Percentiles rank a stretch among this genome's conserved stretches.
These are phyloP conservation scores for Euura saliciscinereae DNA, from an alignment of 1,140 invertebrate species.

Conservation along the genomic window DNA sequence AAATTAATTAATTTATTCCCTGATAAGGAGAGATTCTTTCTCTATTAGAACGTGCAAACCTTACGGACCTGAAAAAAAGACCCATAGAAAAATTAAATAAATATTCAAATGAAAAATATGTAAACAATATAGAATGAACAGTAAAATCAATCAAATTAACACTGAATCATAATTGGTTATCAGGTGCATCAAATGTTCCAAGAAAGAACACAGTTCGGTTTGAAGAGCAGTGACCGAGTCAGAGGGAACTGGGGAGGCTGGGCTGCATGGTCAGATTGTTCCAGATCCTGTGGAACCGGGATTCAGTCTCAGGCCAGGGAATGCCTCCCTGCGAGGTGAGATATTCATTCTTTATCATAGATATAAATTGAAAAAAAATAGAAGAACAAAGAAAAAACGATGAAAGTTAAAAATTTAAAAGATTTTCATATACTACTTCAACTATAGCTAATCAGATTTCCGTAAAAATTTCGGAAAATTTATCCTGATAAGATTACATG, in stretches of 20 bases:
- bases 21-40: too few species aligned
- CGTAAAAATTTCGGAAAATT: too few species aligned
- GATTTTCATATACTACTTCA: too few species aligned
- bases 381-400: not conserved
- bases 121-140: too few species aligned
- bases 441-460: too few species aligned
- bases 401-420: not conserved
- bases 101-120: too few species aligned
- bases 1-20: too few species aligned
- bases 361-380: constrained; percentile 7
- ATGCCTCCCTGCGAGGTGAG: constrained; percentile 48
- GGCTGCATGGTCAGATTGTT: constrained; percentile 57
- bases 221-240: constrained; percentile 45
- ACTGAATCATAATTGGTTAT: not conserved
- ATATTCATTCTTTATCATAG: constrained; percentile 6
- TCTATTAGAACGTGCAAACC: too few species aligned
- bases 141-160: too few species aligned
- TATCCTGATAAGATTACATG: too few species aligned
- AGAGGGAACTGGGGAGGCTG: constrained; percentile 54
- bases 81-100: too few species aligned
- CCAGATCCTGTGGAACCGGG: constrained; percentile 55
- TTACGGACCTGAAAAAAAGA: too few species aligned
- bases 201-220: constrained; percentile 48
- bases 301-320: constrained; percentile 54
- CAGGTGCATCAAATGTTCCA: constrained; percentile 54